Percentiles rank a stretch among this genome's conserved stretches.
Conservation (phyloP, 2,888 invertebrate genomes). For the Coenonympha glycerion region DNA sequence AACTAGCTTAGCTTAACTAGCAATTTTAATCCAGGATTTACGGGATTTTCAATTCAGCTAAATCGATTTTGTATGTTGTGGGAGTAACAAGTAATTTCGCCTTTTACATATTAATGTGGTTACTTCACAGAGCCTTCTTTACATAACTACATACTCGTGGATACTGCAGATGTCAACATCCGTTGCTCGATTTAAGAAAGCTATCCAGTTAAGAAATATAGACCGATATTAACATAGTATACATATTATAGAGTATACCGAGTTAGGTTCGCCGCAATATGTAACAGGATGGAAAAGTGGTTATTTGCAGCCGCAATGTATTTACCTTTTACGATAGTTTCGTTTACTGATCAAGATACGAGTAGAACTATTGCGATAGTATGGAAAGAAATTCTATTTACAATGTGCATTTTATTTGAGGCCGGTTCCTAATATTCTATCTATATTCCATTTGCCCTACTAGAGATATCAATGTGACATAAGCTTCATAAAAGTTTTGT, state of each 20-base stretch:
- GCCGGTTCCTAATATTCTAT: no score
- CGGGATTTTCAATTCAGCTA: no score
- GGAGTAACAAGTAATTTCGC: no score
- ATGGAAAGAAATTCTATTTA: background rate
- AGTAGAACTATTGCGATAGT: background rate
- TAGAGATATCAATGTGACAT: no score
- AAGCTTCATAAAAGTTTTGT: no score
- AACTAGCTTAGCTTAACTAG: no score
- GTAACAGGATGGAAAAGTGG: constrained; percentile 2
- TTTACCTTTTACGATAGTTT: background rate
- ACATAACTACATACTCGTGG: constrained; percentile 11
- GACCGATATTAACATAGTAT: constrained; percentile 6
- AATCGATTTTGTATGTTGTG: no score
- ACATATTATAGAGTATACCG: no score
- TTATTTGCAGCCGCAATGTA: background rate
- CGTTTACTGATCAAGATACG: background rate
- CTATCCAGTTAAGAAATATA: constrained; percentile 2
- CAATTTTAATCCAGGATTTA: no score
- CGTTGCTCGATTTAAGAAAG: constrained; percentile 6
- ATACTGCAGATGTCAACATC: constrained; percentile 6
- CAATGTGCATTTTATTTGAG: background rate
- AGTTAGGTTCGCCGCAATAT: no score
- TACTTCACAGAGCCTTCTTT: constrained; percentile 8
- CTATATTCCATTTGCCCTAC: no score
- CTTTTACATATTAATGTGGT: no score